Conservation (phyloP, 2,797 vertebrate genomes). For the Argya squamiceps region DNA sequence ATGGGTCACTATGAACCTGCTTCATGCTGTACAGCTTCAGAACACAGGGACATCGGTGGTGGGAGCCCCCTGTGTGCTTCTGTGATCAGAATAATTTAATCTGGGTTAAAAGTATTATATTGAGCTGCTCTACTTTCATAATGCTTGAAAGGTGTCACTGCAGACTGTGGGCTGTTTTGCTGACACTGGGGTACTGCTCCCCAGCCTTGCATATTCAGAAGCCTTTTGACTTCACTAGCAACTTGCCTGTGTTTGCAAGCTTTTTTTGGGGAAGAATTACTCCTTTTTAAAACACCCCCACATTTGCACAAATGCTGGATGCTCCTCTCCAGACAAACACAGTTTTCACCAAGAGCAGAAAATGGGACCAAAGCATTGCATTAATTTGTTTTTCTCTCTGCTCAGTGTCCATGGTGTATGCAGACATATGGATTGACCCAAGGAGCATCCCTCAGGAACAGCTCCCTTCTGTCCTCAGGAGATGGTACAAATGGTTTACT, state of each 20-base stretch:
- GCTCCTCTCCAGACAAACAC: neutral
- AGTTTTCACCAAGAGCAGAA: neutral
- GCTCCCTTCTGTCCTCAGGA: fast-evolving
- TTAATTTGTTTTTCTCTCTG: neutral
- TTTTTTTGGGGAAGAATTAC: neutral
- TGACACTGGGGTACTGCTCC: neutral
- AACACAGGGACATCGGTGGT: fast-evolving
- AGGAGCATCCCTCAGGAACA: neutral
- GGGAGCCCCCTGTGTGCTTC: fast-evolving
- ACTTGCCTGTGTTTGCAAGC: neutral
- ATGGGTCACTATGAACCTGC: neutral
- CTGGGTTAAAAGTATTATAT: neutral
- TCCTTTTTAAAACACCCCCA: neutral
- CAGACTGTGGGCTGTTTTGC: neutral
- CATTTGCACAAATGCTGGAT: neutral
- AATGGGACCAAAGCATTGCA: neutral
- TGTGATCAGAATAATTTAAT: neutral
- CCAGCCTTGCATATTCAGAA: neutral
- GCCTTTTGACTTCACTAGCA: neutral
- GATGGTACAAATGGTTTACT: neutral
- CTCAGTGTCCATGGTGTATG: neutral
- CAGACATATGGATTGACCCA: fast-evolving
- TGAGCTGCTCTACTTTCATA: neutral
- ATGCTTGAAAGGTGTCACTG: neutral
- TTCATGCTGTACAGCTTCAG: neutral